phyloP scores from a whole-genome alignment of 2,888 invertebrate species.

The Rotaria macrura region DNA sequence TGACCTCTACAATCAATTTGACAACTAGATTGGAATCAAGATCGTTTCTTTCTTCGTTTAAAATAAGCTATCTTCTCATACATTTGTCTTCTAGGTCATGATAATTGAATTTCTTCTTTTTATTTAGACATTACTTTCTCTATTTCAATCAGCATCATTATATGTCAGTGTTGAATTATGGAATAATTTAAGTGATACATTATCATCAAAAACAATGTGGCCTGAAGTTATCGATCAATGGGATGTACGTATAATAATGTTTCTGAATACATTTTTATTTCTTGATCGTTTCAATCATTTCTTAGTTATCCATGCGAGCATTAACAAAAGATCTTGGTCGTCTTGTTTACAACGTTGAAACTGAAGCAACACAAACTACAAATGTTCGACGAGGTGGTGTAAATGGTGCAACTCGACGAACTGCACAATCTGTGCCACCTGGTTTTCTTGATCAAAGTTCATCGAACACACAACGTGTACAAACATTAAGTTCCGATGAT shows the following conservation, averaged over 20 bases:
- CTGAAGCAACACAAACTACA: not conserved
- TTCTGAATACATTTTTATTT: too few relatives aligned
- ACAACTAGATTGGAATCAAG: too few relatives aligned
- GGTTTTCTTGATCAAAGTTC: not conserved
- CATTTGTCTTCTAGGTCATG: too few relatives aligned
- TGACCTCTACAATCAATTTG: too few relatives aligned
- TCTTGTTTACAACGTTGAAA: slow-evolving; percentile 13
- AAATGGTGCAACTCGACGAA: not conserved
- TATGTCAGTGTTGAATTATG: slow-evolving; percentile 13
- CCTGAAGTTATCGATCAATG: slow-evolving; percentile 17
- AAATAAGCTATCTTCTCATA: too few relatives aligned
- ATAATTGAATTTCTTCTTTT: not conserved
- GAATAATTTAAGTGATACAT: slow-evolving; percentile 20
- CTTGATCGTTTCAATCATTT: too few relatives aligned
- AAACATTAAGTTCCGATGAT: not conserved
- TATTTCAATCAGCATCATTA: slow-evolving; percentile 6
- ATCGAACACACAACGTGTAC: not conserved
- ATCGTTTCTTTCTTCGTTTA: too few relatives aligned
- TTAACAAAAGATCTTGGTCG: slow-evolving; percentile 9
- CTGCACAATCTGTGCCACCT: not conserved
- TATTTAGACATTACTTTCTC: not conserved
- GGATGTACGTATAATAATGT: not conserved
- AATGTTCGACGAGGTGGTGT: not conserved
- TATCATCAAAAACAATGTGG: slow-evolving; percentile 7
- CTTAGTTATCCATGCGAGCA: not conserved